These are phyloP conservation scores for Sinella curviseta DNA, from an alignment of 1,140 invertebrate genomes.

Conservation along the genomic window DNA sequence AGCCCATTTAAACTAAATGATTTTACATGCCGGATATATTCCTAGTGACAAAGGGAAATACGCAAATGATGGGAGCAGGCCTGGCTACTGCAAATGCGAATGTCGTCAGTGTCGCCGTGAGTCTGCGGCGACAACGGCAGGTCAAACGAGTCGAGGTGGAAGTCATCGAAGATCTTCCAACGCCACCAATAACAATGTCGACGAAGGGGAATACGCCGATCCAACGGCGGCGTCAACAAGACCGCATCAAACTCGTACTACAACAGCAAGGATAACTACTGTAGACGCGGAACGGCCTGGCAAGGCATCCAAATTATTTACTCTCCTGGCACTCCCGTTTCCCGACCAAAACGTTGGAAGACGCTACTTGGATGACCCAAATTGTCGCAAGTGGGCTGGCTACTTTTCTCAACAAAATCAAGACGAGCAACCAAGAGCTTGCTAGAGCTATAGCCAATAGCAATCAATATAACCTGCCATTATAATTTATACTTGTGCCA, in stretches of 20 bases:
- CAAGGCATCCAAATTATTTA: constrained; percentile 67
- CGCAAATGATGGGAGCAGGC: constrained; percentile 1
- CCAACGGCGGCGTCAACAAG: neutral
- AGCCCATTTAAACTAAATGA: neutral
- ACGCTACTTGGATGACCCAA: constrained; percentile 71
- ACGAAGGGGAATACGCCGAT: neutral
- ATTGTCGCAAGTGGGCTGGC: constrained; percentile 71
- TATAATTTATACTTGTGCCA: neutral
- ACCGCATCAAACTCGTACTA: neutral
- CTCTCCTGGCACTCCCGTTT: constrained; percentile 83
- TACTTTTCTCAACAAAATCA: constrained; percentile 76
- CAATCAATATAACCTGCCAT: too few relatives aligned
- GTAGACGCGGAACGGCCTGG: constrained; percentile 16
- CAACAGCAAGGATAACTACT: constrained; percentile 10
- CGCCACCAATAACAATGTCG: neutral
- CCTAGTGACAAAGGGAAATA: constrained; percentile 30
- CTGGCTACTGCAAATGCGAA: constrained; percentile 5
- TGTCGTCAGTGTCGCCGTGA: constrained; percentile 10
- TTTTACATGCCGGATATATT: too few relatives aligned
- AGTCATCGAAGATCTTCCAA: neutral
- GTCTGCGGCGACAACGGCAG: neutral
- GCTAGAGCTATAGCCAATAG: too few relatives aligned
- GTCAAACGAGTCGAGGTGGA: neutral
- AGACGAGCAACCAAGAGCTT: constrained; percentile 14
- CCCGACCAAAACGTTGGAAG: constrained; percentile 85